phyloP scores from a whole-genome alignment of 2,888 invertebrate species.

The Ennomos erosarius region DNA sequence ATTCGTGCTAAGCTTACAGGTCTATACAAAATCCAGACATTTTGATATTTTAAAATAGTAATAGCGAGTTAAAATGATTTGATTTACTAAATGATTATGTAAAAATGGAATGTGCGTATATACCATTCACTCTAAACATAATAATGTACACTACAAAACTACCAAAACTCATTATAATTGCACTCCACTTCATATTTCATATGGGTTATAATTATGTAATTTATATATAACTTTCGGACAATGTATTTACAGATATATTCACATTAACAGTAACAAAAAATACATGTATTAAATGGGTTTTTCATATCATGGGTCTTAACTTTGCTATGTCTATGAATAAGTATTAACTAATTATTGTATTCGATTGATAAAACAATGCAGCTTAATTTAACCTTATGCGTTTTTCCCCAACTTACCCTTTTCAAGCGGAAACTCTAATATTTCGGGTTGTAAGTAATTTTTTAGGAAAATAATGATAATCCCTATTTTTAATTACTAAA shows the following conservation, averaged over 20 bases:
- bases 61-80: too few species aligned
- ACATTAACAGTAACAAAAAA: constrained; percentile 29
- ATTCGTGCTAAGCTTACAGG: too few species aligned
- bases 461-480: too few species aligned
- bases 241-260: constrained; percentile 36
- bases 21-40: too few species aligned
- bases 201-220: constrained; percentile 24
- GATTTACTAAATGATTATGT: too few species aligned
- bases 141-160: constrained; percentile 20
- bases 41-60: too few species aligned
- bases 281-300: constrained; percentile 5
- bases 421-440: too few species aligned
- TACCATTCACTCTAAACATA: constrained; percentile 29
- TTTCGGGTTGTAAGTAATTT: too few species aligned
- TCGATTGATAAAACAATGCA: constrained; percentile 18
- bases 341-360: constrained; percentile 5
- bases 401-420: too few species aligned
- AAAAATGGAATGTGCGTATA: constrained; percentile 32
- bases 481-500: too few species aligned
- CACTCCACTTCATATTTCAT: constrained; percentile 21
- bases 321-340: neutral
- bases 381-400: too few species aligned
- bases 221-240: constrained; percentile 7
- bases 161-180: constrained; percentile 10
- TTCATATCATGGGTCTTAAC: constrained; percentile 2